These are phyloP conservation scores for Cyprinodon diabolis DNA, from an alignment of 2,797 vertebrate species.

Conservation along the genomic window DNA sequence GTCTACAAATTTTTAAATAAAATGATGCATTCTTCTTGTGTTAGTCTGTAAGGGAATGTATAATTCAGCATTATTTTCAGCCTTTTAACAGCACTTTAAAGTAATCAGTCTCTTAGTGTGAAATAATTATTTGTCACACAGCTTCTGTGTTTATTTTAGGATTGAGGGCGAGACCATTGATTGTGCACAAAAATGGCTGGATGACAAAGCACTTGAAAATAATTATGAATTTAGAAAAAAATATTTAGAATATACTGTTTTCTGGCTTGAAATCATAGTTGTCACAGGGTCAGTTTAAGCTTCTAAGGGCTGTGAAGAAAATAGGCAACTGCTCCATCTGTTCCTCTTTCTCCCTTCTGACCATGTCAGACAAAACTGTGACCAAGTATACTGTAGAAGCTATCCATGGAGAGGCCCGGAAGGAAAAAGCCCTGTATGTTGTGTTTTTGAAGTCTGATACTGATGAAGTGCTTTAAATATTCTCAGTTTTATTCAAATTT, in stretches of 20 bases:
- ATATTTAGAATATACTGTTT: neutral
- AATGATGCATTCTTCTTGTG: too few relatives aligned
- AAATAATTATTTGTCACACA: neutral
- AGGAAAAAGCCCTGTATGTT: neutral
- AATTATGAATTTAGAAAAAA: neutral
- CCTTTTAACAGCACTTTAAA: neutral
- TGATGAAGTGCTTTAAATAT: neutral
- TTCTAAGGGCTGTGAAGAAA: slow-evolving; percentile 2
- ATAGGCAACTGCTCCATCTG: slow-evolving; percentile 6
- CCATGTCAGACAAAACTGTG: slow-evolving; percentile 6
- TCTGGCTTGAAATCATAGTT: neutral
- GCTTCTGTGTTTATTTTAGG: neutral
- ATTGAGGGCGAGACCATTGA: neutral
- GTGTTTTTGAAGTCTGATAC: neutral
- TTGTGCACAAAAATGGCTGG: neutral
- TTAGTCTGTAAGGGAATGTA: neutral
- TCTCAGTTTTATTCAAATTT: neutral
- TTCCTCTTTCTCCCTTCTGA: neutral
- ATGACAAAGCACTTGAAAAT: neutral
- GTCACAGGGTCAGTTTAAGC: neutral
- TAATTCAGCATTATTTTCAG: neutral
- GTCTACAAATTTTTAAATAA: too few relatives aligned
- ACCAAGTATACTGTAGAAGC: neutral
- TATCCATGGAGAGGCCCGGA: neutral
- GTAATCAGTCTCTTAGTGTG: too few relatives aligned